Conservation (phyloP, 37 sponge, comb jelly and placozoan species). For the Aplysina aerophoba region DNA sequence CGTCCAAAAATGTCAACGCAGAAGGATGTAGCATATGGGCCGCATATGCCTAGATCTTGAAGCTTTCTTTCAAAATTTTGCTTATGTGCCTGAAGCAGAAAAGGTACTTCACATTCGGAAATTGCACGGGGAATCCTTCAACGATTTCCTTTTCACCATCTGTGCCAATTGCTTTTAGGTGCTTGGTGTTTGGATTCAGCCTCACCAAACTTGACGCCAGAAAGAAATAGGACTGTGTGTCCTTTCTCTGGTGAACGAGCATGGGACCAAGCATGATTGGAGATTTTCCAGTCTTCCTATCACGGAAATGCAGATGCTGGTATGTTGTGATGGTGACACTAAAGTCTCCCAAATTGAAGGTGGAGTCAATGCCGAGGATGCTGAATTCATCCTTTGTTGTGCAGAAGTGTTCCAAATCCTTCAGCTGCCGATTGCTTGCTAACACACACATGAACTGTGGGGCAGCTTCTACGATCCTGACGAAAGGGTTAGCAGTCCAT, state of each 20-base stretch:
- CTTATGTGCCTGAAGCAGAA: slow-evolving; percentile 37
- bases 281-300: slow-evolving; percentile 7
- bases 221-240: slow-evolving; percentile 11
- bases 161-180: slow-evolving; percentile 10
- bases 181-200: slow-evolving; percentile 12
- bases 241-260: slow-evolving; percentile 8
- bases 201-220: slow-evolving; percentile 4
- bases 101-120: not conserved
- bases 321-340: not conserved
- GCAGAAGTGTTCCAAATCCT: slow-evolving; percentile 11
- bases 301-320: slow-evolving; percentile 8
- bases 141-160: not conserved
- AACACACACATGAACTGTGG: slow-evolving; percentile 4
- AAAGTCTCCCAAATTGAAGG: slow-evolving; percentile 11
- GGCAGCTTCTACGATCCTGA: slow-evolving; percentile 12
- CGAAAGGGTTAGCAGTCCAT: slow-evolving; percentile 7
- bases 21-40: not conserved
- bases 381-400: slow-evolving; percentile 3
- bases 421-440: slow-evolving; percentile 8
- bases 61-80: slow-evolving; percentile 31
- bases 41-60: not conserved
- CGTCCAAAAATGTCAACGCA: slow-evolving; percentile 35
- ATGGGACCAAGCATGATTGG: slow-evolving; percentile 8
- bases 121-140: slow-evolving; percentile 18
- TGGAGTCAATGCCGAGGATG: slow-evolving; percentile 8